A percentile compares a stretch with the other conserved stretches of the same genome.
These are phyloP conservation scores for Achlya flavicornis DNA, from an alignment of 2,888 invertebrate species.

Conservation along the genomic window DNA sequence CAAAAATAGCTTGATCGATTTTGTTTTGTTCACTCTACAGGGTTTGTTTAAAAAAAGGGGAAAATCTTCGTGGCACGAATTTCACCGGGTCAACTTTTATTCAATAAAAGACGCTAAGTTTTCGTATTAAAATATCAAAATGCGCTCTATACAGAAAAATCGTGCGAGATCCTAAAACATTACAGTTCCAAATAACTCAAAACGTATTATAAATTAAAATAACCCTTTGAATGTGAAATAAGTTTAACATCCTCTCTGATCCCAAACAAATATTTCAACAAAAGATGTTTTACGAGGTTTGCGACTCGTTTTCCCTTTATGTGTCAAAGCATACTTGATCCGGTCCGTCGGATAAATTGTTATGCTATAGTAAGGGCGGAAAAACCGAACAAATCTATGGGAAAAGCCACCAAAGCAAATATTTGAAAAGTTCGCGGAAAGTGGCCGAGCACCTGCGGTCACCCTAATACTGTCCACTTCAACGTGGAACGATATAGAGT, in stretches of 20 bases:
- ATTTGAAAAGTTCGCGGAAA: conserved; percentile 74
- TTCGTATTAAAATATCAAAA: no score
- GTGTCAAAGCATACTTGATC: conserved; percentile 83
- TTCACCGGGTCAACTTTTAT: no score
- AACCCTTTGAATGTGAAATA: conserved; percentile 16
- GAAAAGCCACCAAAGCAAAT: conserved; percentile 77
- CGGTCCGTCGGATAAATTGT: conserved; percentile 71
- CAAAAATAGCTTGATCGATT: no score
- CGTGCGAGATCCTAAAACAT: no score
- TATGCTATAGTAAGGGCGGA: conserved; percentile 65
- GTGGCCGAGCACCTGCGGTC: conserved; percentile 75
- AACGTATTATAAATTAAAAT: conserved; percentile 5
- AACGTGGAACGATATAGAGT: conserved; percentile 41
- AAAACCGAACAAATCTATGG: conserved; percentile 69
- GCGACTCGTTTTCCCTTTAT: conserved; percentile 55
- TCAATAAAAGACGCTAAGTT: no score
- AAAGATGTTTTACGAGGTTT: conserved; percentile 54
- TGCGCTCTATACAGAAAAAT: no score
- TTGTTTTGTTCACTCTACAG: no score
- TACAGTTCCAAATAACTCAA: neutral
- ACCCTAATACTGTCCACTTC: conserved; percentile 69
- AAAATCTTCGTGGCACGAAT: no score
- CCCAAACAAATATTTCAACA: conserved; percentile 62
- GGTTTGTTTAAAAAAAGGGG: no score
- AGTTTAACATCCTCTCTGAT: conserved; percentile 11